phyloP scores from a whole-genome alignment of 35 echinoderm and acorn worm species.

The Diadema setosum region DNA sequence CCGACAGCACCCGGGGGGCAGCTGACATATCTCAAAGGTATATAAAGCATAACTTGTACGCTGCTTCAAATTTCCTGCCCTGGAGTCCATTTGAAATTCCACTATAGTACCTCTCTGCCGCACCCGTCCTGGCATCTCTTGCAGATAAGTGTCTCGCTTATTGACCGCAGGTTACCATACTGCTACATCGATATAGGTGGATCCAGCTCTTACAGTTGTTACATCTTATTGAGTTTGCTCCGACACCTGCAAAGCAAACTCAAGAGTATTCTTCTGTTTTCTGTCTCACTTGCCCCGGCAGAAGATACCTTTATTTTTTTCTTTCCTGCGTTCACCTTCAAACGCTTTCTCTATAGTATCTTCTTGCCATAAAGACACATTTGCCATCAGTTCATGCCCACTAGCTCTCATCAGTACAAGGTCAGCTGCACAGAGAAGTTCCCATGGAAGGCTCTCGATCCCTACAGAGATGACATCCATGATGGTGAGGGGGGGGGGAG shows the following conservation, averaged over 20 bases:
- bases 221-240: too few relatives aligned
- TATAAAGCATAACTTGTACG: neutral
- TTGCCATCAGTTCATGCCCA: neutral
- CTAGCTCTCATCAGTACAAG: constrained; percentile 2
- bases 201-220: neutral
- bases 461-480: neutral
- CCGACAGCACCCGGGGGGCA: too few relatives aligned
- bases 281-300: neutral
- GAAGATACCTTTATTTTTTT: constrained; percentile 7
- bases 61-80: neutral
- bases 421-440: constrained; percentile 13
- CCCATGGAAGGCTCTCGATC: constrained; percentile 3
- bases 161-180: neutral
- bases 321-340: constrained; percentile 32
- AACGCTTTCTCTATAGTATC: neutral
- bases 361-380: neutral
- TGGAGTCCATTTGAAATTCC: neutral
- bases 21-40: neutral
- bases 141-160: neutral
- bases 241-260: neutral
- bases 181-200: neutral
- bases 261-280: neutral
- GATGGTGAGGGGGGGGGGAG: neutral
- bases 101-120: neutral
- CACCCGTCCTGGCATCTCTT: neutral